Percentiles rank a stretch among this genome's conserved stretches.
These are phyloP conservation scores for Microtus pennsylvanicus DNA, from an alignment of 2,113 vertebrate genomes.

Conservation along the genomic window DNA sequence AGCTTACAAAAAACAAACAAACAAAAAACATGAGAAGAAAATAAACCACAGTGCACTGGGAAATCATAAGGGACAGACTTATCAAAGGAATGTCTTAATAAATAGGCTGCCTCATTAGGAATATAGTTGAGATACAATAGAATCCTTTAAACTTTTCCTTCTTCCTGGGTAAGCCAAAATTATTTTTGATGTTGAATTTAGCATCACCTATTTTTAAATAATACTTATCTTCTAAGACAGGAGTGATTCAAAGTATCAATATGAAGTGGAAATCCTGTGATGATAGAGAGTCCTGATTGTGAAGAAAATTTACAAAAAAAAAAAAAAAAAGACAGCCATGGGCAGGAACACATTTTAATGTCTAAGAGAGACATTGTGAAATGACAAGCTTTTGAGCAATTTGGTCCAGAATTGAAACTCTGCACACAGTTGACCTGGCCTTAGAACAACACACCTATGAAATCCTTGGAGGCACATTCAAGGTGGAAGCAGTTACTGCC, in stretches of 20 bases:
- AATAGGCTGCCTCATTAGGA: not conserved
- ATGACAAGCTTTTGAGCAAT: not conserved
- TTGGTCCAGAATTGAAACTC: not conserved
- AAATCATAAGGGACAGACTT: not conserved
- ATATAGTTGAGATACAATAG: not conserved
- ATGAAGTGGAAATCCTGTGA: not conserved
- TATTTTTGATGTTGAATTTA: not conserved
- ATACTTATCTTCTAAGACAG: not conserved
- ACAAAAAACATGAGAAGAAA: not conserved
- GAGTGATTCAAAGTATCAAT: not conserved
- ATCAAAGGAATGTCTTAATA: not conserved
- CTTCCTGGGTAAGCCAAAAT: not conserved
- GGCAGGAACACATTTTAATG: not conserved
- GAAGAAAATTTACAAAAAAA: not conserved
- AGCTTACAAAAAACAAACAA: not conserved
- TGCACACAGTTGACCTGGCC: not conserved
- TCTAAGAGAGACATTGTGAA: not conserved
- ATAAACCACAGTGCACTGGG: not conserved
- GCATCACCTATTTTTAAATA: not conserved
- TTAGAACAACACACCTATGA: not conserved
- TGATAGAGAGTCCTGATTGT: not conserved
- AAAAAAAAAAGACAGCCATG: not conserved
- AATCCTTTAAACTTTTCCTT: not conserved
- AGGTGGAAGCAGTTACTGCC: slow-evolving; percentile 6
- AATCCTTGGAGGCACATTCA: not conserved